Evolutionary conservation across 2,113 vertebrate species (phyloP), one percentile per base, ranked within the genome.

Genomic region (Trichechus manatus): DNA sequence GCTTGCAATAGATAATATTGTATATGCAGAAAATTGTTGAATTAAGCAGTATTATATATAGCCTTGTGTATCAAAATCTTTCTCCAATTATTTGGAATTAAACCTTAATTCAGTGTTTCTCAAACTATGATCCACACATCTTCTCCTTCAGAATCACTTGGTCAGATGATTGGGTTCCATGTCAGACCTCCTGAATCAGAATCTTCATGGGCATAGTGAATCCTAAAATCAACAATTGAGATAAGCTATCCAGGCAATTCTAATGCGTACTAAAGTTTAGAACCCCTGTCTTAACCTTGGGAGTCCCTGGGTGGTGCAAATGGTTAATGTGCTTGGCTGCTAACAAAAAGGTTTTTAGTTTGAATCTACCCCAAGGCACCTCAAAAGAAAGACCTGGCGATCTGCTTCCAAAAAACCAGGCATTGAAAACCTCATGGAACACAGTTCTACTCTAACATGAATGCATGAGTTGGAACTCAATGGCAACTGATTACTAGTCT

Each of bases 1-100:
- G n/a, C 2, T 90, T 94, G 10, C 27, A 95, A 92, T 95, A 33
- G 79, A 44, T 83, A 72, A 70, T 70, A 85, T 31, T 92, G 33
- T 31, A 0, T 87, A 72, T 50, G 8, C 36, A 89, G 63, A 89
- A 74, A 86, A 39, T 56, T 85, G n/a, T 20, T 93, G 17, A 50
- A 50, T 50, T 33, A 33, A 79, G 95, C 84, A 94, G 89, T 59
- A 72, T 42, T 31, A 63, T 29, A 50, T 53, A 14, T 59, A 87
- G 27, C 23, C 79, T 88, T 91, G 89, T 19, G 7, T 5, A 79
- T 1, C 39, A 50, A 44, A 74, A 85, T 50, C 7, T 81, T 90
- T 82, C 59, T 66, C 29, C 50, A 44, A 23, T 84, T 80, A 68
- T 87, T 87, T 64, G 3, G 19, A 79, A 68, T 92, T 80, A 81